Evolutionary conservation across 2,797 vertebrate species (phyloP).

Genomic region (Trachops cirrhosus): DNA sequence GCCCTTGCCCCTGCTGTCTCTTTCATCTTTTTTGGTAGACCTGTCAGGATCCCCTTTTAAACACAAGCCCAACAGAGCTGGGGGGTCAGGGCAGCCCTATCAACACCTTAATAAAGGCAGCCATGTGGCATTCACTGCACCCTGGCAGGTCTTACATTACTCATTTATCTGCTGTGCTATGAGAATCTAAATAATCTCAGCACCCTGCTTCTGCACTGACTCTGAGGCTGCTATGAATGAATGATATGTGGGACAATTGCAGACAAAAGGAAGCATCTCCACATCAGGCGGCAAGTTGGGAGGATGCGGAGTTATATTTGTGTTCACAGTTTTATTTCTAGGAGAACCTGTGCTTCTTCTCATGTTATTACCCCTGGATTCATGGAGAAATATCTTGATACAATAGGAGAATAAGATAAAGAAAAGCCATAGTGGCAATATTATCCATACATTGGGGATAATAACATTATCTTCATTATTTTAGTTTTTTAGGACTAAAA

Average conservation of each 20-base stretch:
- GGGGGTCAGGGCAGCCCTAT: neutral
- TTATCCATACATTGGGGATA: neutral
- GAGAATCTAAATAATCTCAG: neutral
- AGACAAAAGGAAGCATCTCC: neutral
- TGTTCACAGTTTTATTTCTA: neutral
- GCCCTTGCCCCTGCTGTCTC: slow-evolving; percentile 14
- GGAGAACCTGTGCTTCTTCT: neutral
- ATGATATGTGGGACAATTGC: neutral
- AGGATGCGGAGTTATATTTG: neutral
- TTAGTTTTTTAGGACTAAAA: neutral
- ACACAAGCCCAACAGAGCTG: neutral
- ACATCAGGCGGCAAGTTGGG: too few relatives aligned
- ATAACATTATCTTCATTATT: neutral
- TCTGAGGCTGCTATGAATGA: neutral
- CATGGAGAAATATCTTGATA: neutral
- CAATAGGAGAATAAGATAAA: neutral
- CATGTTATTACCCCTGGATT: neutral
- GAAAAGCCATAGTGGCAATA: neutral
- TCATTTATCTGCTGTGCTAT: neutral
- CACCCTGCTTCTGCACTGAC: too few relatives aligned
- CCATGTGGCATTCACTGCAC: too few relatives aligned
- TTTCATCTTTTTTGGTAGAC: slow-evolving; percentile 58
- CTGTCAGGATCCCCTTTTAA: slow-evolving; percentile 42
- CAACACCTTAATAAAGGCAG: neutral
- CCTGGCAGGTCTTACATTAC: neutral